These are phyloP conservation scores for Pituophis catenifer DNA, from an alignment of 2,113 vertebrate species.

Conservation along the genomic window DNA sequence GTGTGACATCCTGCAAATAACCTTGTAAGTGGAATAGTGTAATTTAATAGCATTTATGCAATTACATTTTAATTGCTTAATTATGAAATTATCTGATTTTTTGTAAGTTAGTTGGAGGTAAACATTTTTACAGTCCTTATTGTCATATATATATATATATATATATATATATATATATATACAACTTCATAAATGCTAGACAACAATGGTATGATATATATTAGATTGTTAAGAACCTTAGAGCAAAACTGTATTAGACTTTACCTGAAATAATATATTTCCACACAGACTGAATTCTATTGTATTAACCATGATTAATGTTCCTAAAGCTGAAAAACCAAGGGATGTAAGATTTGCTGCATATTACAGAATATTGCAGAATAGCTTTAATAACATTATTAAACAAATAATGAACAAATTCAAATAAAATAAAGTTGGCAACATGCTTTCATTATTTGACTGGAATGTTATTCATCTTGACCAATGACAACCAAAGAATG, in stretches of 20 bases:
- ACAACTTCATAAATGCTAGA: slow-evolving; percentile 38
- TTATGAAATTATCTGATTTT: slow-evolving; percentile 35
- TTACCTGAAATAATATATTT: slow-evolving; percentile 56
- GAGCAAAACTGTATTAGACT: slow-evolving; percentile 51
- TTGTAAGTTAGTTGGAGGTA: slow-evolving; percentile 25
- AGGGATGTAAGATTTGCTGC: slow-evolving; percentile 51
- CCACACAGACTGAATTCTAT: slow-evolving; percentile 38
- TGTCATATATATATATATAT: slow-evolving; percentile 19
- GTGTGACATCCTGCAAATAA: neutral
- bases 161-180: too few relatives aligned
- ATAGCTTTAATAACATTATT: slow-evolving; percentile 56
- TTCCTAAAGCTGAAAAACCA: slow-evolving; percentile 48
- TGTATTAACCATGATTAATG: slow-evolving; percentile 63
- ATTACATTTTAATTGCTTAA: slow-evolving; percentile 34
- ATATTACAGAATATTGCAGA: slow-evolving; percentile 50
- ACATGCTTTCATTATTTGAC: slow-evolving; percentile 24
- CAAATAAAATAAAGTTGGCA: slow-evolving; percentile 49
- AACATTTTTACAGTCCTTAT: slow-evolving; percentile 32
- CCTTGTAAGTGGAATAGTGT: slow-evolving; percentile 21
- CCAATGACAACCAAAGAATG: neutral
- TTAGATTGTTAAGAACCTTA: slow-evolving; percentile 41
- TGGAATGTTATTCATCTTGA: slow-evolving; percentile 47
- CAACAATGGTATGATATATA: slow-evolving; percentile 48
- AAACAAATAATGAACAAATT: slow-evolving; percentile 24
- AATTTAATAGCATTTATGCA: slow-evolving; percentile 42